Conservation (phyloP, 2,113 vertebrate genomes). For the Pseudorectes ferrugineus region DNA sequence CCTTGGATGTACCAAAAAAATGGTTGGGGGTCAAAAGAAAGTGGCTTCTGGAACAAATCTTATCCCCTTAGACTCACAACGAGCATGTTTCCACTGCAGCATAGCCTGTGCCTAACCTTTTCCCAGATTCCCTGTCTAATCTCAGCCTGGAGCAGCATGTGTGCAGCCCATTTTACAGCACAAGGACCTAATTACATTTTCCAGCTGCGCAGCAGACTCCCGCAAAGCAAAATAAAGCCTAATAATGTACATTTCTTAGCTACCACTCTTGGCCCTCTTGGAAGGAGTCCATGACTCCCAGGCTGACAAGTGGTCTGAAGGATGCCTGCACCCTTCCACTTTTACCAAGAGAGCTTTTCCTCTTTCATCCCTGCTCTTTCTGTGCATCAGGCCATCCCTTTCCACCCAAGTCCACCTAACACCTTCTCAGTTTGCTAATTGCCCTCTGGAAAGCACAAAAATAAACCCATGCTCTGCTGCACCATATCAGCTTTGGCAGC, state of each 20-base stretch:
- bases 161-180: conserved; percentile 20
- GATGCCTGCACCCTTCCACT: not conserved
- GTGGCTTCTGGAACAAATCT: not conserved
- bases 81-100: not conserved
- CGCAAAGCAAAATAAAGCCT: conserved; percentile 6
- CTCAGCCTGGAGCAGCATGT: conserved; percentile 5
- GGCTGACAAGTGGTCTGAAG: not conserved
- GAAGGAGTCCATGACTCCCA: not conserved
- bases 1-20: not conserved
- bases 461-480: not conserved
- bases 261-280: conserved; percentile 10
- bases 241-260: not conserved
- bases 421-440: not conserved
- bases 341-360: not conserved
- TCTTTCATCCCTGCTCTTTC: not conserved
- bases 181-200: conserved; percentile 47
- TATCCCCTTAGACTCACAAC: not conserved
- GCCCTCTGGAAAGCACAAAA: not conserved
- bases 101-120: not conserved
- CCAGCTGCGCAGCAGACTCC: conserved; percentile 42
- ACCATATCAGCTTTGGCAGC: not conserved
- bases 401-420: not conserved
- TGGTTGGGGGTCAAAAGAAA: not conserved
- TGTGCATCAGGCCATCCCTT: not conserved
- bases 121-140: not conserved